Percentiles rank a stretch among this genome's conserved stretches.
Evolutionary conservation across 30 jellyfish, hydroid and myxozoan genomes (phyloP).

Genomic region (Cassiopea andromeda): DNA sequence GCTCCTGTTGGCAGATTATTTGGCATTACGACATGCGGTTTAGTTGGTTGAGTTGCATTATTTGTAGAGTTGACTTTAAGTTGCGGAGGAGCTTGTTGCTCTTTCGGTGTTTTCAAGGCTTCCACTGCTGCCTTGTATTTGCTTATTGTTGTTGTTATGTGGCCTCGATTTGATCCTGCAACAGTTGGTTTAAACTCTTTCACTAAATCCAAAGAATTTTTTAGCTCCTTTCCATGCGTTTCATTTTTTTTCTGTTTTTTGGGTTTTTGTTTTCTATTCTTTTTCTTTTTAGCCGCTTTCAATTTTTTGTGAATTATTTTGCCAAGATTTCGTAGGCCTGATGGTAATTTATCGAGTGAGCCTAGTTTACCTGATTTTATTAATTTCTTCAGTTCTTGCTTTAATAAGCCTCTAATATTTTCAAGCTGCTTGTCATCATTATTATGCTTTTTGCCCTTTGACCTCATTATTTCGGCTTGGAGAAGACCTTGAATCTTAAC

Average conservation of each 20-base stretch:
- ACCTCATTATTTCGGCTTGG: constrained; percentile 81
- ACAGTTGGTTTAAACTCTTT: constrained; percentile 70
- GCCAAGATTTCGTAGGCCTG: constrained; percentile 51
- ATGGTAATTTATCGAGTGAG: constrained; percentile 39
- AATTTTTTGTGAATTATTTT: constrained; percentile 60
- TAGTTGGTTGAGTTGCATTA: constrained; percentile 37
- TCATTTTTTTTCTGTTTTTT: constrained; percentile 16
- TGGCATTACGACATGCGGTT: constrained; percentile 74
- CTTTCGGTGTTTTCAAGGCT: constrained; percentile 43
- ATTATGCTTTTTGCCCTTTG: constrained; percentile 45
- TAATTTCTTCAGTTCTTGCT: constrained; percentile 58
- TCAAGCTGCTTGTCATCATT: constrained; percentile 72
- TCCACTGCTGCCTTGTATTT: constrained; percentile 69
- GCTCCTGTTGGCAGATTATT: constrained; percentile 63
- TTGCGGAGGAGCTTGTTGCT: constrained; percentile 35
- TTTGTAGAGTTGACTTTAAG: constrained; percentile 13
- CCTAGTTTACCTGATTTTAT: constrained; percentile 65
- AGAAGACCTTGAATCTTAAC: constrained; percentile 83
- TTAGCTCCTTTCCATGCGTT: constrained; percentile 40
- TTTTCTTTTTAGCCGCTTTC: constrained; percentile 58
- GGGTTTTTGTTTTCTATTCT: constrained; percentile 20
- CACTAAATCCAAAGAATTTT: constrained; percentile 41
- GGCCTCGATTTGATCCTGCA: constrained; percentile 50
- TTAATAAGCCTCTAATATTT: constrained; percentile 59
- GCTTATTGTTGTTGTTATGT: constrained; percentile 66